Base-by-base conservation (phyloP, 1,140 invertebrate species). In the Phymastichus coffea region DNA sequence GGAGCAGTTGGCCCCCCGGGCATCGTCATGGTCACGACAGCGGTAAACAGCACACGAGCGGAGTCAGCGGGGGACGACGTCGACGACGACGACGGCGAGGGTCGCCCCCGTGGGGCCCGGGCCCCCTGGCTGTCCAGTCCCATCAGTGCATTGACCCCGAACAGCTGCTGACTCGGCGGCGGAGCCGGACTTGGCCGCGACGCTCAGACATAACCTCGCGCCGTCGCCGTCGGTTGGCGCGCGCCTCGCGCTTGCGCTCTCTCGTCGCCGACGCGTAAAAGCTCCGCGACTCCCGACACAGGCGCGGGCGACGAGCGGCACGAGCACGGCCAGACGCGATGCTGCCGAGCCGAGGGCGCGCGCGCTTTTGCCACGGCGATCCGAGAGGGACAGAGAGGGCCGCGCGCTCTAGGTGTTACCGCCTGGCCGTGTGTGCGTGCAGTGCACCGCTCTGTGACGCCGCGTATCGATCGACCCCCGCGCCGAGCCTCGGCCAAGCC, bases 391-490 rank as follows among this genome's bases (percentile, higher is more conserved):
- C 17, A 23, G 26, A 26, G 57, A 19, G 33, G 47, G 40, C 25
- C 28, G 28, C 38, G 26, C 33, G 49, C 28, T 30, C 25, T 30
- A 35, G 28, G 38, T 38, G 28, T 46, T 37, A 40, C 47, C 41
- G 57, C n/a, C n/a, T 26, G 23, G 47, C 22, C 63, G 63, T 51
- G 48, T 48, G 62, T 60, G 64, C 66, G 57, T 61, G 64, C 48
- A 56, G 37, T 35, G 51, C 63, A 56, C n/a, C n/a, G n/a, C n/a
- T n/a, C n/a, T n/a, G n/a, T n/a, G n/a, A n/a, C n/a, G n/a, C n/a
- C 41, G 49, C 55, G 60, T 67, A 70, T 69, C 69, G 67, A 70
- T 67, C 67, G 33, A n/a, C n/a, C n/a, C n/a, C 7, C 14, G 37
- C 44, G 17, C n/a, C 28, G 52, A n/a, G n/a, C n/a, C n/a, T n/a